These are phyloP conservation scores for Sylvilagus floridanus DNA, from an alignment of 2,797 vertebrate genomes.

Conservation along the genomic window DNA sequence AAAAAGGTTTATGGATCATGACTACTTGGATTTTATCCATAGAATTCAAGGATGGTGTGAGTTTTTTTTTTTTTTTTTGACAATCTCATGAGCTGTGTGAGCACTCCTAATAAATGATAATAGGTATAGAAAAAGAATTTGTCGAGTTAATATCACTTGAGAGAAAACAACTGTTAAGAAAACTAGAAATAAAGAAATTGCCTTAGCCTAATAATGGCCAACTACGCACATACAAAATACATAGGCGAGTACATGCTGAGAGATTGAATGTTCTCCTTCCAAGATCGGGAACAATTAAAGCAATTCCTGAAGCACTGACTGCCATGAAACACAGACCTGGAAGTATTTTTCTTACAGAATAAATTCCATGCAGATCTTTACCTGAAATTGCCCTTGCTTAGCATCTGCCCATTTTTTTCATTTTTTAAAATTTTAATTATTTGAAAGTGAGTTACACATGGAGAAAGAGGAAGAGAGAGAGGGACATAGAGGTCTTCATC, in stretches of 20 bases:
- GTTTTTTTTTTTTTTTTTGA: background rate
- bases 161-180: background rate
- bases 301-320: background rate
- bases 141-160: background rate
- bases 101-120: background rate
- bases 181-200: background rate
- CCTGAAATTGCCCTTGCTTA: no score
- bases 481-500: no score
- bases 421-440: no score
- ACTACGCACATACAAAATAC: background rate
- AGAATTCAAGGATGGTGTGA: background rate
- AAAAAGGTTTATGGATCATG: background rate
- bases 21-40: background rate
- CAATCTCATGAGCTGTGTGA: background rate
- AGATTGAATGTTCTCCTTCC: background rate
- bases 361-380: background rate
- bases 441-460: no score
- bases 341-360: background rate
- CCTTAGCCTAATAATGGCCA: background rate
- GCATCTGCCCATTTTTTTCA: no score
- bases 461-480: no score
- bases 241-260: background rate
- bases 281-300: background rate
- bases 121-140: background rate
- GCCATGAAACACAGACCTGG: no score